Evolutionary conservation across 2,888 invertebrate species (phyloP).

Genomic region (Troilus luridus): DNA sequence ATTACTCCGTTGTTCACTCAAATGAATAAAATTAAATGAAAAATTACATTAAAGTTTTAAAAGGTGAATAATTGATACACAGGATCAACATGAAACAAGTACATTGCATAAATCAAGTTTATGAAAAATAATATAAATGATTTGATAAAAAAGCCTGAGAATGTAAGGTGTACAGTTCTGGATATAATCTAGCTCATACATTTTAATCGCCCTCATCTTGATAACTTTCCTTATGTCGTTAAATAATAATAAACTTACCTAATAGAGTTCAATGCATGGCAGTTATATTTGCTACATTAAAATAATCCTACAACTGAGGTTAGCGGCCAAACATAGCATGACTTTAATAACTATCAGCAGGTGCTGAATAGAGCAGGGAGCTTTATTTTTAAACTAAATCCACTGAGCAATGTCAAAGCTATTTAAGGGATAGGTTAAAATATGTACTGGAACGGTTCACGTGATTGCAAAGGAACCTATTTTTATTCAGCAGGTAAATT

Average conservation of each 20-base stretch:
- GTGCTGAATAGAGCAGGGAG: not conserved
- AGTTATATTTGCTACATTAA: not conserved
- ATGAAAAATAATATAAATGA: no score
- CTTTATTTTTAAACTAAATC: not conserved
- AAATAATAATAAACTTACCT: not conserved
- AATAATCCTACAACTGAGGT: not conserved
- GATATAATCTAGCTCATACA: no score
- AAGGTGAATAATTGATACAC: no score
- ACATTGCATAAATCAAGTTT: no score
- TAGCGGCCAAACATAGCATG: not conserved
- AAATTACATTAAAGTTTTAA: no score
- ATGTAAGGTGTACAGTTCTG: no score
- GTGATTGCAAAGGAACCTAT: conserved; percentile 39
- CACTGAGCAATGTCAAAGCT: not conserved
- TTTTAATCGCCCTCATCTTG: no score
- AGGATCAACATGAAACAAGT: no score
- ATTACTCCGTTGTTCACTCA: no score
- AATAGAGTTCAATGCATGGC: not conserved
- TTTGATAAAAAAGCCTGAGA: no score
- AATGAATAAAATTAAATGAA: no score
- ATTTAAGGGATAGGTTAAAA: conserved; percentile 24
- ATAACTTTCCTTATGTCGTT: not conserved
- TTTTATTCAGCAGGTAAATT: conserved; percentile 44
- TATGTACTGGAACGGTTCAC: conserved; percentile 15
- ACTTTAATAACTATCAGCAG: not conserved